Evolutionary conservation across 2,888 invertebrate species (phyloP), one percentile per base, ranked within the genome.

Genomic region (Merodon equestris): DNA sequence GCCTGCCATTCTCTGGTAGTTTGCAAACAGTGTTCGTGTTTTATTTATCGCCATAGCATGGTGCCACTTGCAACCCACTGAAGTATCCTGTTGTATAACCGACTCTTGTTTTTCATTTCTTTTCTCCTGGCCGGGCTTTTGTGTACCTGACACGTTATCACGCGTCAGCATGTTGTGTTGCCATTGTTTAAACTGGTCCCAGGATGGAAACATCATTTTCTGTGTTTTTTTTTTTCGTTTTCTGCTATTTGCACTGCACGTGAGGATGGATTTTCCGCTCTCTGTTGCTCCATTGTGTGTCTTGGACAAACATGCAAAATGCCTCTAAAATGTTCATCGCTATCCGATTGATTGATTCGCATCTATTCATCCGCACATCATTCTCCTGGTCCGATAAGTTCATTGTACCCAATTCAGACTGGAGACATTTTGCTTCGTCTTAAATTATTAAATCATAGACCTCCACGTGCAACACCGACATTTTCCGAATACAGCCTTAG

Each of bases 71-170:
- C 74, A 63, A 68, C 58, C 56, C 47, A 42, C 34, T 15, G 27
- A 19, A 53, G 57, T 51, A 17, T 63, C n/a, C 48, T 44, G n/a
- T 66, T 27, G 27, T 27, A 7, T 27, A 27, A 7, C 7, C 27
- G 27, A 27, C 27, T 27, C 12, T 36, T 44, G 44, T 64, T 63
- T 44, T 27, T 48, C 13, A 10, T 54, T 64, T 75, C 44, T 18
- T 71, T 63, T 1, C 40, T 40, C 40, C 56, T 72, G 48, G 19
- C 9, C 19, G 53, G 27, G 27, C 51, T 58, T 76, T 68, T 73
- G 67, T 77, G 77, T 77, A 68, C 67, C 67, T 64, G 73, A 79
- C 74, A 68, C 67, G 63, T 74, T 79, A 60, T 68, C 57, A 79
- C 68, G 58, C 68, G 53, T 64, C 73, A 74, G 67, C 36, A 53